A percentile compares a stretch with the other conserved stretches of the same genome.
These are phyloP conservation scores for Corapipo altera DNA, from an alignment of 2,113 vertebrate genomes.

Conservation along the genomic window DNA sequence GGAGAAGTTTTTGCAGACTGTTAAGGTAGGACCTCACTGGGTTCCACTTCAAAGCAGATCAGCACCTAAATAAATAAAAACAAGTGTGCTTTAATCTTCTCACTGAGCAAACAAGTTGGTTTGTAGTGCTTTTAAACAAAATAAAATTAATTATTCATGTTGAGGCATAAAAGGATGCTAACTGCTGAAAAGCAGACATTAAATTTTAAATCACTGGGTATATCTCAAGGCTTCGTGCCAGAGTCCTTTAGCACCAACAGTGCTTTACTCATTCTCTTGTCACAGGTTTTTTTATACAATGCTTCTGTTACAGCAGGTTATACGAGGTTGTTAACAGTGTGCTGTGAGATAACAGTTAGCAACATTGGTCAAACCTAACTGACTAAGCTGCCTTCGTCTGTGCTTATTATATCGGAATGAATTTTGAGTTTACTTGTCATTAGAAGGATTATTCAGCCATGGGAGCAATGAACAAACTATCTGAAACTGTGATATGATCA, in stretches of 20 bases:
- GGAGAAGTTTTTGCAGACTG: slow-evolving; percentile 90
- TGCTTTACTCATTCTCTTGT: slow-evolving; percentile 6
- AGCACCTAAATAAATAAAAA: slow-evolving; percentile 32
- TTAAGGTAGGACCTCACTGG: slow-evolving; percentile 79
- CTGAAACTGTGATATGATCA: background rate
- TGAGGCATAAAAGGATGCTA: slow-evolving; percentile 18
- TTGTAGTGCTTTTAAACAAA: slow-evolving; percentile 46
- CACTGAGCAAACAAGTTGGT: slow-evolving; percentile 21
- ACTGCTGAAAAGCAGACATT: slow-evolving; percentile 29
- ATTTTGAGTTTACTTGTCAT: background rate
- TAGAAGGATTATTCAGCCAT: background rate
- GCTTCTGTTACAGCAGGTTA: background rate
- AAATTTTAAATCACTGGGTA: background rate
- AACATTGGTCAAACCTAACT: background rate
- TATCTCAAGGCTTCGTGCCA: background rate
- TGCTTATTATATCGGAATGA: background rate
- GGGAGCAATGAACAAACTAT: background rate
- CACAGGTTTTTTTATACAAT: background rate
- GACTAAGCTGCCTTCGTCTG: background rate
- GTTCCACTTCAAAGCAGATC: slow-evolving; percentile 11
- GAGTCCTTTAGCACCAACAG: background rate
- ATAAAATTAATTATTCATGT: slow-evolving; percentile 56
- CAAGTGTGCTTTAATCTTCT: slow-evolving; percentile 47
- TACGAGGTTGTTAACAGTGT: background rate
- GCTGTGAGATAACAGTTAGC: background rate